Evolutionary conservation across 2,797 vertebrate species (phyloP).

Genomic region (Scomberomorus guttatus): DNA sequence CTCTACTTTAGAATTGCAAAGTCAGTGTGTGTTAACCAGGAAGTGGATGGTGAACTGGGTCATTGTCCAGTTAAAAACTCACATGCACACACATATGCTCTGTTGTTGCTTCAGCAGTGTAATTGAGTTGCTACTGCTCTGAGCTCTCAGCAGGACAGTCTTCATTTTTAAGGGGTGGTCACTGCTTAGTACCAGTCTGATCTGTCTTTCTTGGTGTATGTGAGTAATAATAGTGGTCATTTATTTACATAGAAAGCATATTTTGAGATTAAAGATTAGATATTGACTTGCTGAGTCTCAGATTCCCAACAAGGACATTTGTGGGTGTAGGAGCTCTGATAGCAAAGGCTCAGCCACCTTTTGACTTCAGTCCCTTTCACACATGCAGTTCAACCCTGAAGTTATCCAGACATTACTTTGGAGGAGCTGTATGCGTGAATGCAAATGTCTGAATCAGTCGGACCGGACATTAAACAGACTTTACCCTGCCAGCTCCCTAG

Average conservation of each 20-base stretch:
- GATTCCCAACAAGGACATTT: too few relatives aligned
- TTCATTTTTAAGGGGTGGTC: neutral
- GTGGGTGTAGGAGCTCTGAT: neutral
- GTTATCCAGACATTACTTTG: too few relatives aligned
- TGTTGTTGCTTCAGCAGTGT: neutral
- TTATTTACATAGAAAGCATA: neutral
- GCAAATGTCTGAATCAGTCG: too few relatives aligned
- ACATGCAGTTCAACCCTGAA: too few relatives aligned
- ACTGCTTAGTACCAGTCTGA: neutral
- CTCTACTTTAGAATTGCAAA: slow-evolving; percentile 36
- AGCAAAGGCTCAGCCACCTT: neutral
- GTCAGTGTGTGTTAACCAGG: slow-evolving; percentile 56
- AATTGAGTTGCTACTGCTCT: neutral
- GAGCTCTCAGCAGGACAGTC: neutral
- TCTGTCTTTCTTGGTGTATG: neutral
- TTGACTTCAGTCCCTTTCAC: too few relatives aligned
- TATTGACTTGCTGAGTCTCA: too few relatives aligned
- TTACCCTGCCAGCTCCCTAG: too few relatives aligned
- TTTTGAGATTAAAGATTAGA: neutral
- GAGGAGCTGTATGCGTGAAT: too few relatives aligned
- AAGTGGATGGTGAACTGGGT: slow-evolving; percentile 31
- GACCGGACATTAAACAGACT: too few relatives aligned
- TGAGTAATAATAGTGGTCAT: neutral
- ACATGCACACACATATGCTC: neutral
- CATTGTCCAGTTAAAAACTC: slow-evolving; percentile 8